A percentile compares a stretch with the other conserved stretches of the same genome.
These are phyloP conservation scores for Dyspetes luteomarginatus DNA, from an alignment of 2,888 invertebrate genomes.

Conservation along the genomic window DNA sequence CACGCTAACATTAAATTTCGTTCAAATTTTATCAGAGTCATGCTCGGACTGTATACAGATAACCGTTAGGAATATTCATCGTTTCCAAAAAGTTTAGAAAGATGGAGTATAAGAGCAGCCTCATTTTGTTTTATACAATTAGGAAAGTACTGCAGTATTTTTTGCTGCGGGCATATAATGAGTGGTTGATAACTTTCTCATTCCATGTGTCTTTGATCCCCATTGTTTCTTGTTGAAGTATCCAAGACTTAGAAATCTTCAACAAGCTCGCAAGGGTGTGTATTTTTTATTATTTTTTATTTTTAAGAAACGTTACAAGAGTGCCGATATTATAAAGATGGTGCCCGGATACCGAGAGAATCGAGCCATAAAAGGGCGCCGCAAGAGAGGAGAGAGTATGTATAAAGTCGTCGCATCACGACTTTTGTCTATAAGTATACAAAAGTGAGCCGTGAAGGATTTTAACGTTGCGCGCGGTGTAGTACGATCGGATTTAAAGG, in stretches of 20 bases:
- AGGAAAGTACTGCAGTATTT: too few species aligned
- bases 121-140: not conserved
- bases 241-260: too few species aligned
- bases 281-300: constrained; percentile 9
- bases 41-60: constrained; percentile 1
- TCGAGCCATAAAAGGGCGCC: constrained; percentile 42
- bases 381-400: constrained; percentile 18
- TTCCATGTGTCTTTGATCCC: not conserved
- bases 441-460: constrained; percentile 59
- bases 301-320: constrained; percentile 15
- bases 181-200: not conserved
- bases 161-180: too few species aligned
- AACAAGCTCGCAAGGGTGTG: constrained; percentile 1
- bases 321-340: constrained; percentile 21
- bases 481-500: constrained; percentile 64
- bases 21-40: constrained; percentile 1
- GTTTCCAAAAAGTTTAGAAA: too few species aligned
- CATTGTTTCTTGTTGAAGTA: too few species aligned
- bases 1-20: constrained; percentile 5
- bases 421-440: constrained; percentile 39
- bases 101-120: not conserved
- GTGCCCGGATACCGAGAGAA: constrained; percentile 22
- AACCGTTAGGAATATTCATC: not conserved
- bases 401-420: too few species aligned
- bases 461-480: constrained; percentile 55